phyloP scores from a whole-genome alignment of 2,797 vertebrate genomes.

The Bryconaethiops microstoma region DNA sequence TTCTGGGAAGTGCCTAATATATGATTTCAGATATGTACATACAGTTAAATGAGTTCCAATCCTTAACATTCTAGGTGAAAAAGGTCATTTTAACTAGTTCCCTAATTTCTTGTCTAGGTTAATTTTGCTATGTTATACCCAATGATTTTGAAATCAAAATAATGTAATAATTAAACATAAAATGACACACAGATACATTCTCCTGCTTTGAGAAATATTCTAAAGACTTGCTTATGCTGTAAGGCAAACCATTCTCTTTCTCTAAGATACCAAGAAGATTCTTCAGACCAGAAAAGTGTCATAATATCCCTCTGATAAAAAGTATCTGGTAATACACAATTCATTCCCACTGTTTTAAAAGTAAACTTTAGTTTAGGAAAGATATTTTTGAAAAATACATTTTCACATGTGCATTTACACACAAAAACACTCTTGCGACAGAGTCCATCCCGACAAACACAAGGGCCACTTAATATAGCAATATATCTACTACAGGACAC shows the following conservation, averaged over 20 bases:
- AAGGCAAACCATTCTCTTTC: conserved; percentile 5
- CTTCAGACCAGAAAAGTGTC: background rate
- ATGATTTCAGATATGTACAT: background rate
- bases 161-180: background rate
- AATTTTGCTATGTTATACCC: background rate
- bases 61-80: background rate
- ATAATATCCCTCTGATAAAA: conserved; percentile 5
- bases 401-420: conserved; percentile 18
- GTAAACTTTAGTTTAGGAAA: conserved; percentile 19
- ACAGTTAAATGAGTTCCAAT: background rate
- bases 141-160: background rate
- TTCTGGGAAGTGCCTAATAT: background rate
- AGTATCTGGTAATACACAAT: conserved; percentile 10
- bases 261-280: background rate
- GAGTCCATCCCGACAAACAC: conserved; percentile 3
- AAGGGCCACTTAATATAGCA: conserved; percentile 28
- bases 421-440: background rate
- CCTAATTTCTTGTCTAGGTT: background rate
- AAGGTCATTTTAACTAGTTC: background rate
- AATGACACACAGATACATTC: conserved; percentile 17
- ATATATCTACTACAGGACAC: conserved; percentile 18
- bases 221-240: conserved; percentile 4
- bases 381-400: conserved; percentile 24
- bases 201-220: conserved; percentile 1
- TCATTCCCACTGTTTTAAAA: conserved; percentile 23